Percentiles rank a stretch among this genome's conserved stretches.
These are phyloP conservation scores for Ceryle rudis DNA, from an alignment of 2,797 vertebrate species.

Conservation along the genomic window DNA sequence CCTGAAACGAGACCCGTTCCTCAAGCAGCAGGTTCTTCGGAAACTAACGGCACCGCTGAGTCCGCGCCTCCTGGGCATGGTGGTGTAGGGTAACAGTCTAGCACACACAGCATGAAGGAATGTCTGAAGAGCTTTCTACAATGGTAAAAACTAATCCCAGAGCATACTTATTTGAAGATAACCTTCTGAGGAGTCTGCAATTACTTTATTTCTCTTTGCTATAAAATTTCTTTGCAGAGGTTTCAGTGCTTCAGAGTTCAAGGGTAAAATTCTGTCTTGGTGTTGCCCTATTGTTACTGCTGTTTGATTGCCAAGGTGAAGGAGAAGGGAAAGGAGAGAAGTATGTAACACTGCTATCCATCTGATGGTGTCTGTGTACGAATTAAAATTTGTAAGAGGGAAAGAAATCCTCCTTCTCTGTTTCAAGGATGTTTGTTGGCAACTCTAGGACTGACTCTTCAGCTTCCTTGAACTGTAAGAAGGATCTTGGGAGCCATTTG, in stretches of 20 bases:
- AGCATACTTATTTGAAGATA: not conserved
- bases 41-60: too few species aligned
- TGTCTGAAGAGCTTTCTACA: not conserved
- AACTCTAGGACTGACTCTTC: not conserved
- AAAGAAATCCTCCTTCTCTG: not conserved
- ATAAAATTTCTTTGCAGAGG: not conserved
- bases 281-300: not conserved
- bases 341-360: not conserved
- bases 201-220: not conserved
- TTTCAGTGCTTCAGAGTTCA: not conserved
- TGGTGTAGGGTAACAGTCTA: not conserved
- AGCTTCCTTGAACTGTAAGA: not conserved
- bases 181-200: not conserved
- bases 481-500: not conserved
- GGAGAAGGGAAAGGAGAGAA: not conserved
- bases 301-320: conserved; percentile 1
- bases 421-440: not conserved
- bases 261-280: not conserved
- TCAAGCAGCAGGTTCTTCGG: too few species aligned
- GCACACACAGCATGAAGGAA: not conserved
- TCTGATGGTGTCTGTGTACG: not conserved
- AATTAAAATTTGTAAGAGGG: not conserved
- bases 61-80: too few species aligned
- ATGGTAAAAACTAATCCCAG: not conserved
- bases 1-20: too few species aligned